A percentile compares a stretch with the other conserved stretches of the same genome.
These are phyloP conservation scores for Sesamia nonagrioides DNA, from an alignment of 1,140 invertebrate species.

Conservation along the genomic window DNA sequence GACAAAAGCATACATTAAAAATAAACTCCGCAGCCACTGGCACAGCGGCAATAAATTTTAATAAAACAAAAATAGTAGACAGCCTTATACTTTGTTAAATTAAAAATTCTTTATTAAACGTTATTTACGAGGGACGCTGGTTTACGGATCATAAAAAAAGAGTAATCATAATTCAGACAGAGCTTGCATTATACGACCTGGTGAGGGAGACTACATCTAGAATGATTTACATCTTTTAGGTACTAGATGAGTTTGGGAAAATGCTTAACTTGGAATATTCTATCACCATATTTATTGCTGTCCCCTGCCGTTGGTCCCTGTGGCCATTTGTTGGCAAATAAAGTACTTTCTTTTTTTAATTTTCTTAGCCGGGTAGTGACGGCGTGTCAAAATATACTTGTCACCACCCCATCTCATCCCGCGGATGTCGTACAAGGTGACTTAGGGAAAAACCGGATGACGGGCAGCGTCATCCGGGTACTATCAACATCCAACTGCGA, in stretches of 20 bases:
- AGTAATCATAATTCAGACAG: constrained; percentile 32
- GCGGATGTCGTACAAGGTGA: too few species aligned
- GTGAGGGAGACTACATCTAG: background rate
- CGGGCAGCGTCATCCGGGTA: too few species aligned
- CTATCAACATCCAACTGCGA: too few species aligned
- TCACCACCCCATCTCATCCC: too few species aligned
- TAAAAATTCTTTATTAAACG: constrained; percentile 35
- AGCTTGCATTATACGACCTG: background rate
- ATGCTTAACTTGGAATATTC: background rate
- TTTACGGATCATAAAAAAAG: constrained; percentile 1
- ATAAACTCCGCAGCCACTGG: background rate
- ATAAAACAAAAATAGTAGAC: constrained; percentile 22
- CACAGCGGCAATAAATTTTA: background rate
- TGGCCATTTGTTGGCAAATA: too few species aligned
- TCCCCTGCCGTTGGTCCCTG: too few species aligned
- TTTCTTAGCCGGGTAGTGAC: too few species aligned
- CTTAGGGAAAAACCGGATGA: too few species aligned
- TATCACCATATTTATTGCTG: background rate
- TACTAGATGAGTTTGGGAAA: background rate
- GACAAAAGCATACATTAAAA: constrained; percentile 22
- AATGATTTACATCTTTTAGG: background rate
- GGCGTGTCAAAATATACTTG: too few species aligned
- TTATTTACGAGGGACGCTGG: constrained; percentile 31
- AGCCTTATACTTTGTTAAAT: constrained; percentile 30
- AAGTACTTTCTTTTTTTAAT: too few species aligned